These are phyloP conservation scores for Sebastolobus alascanus DNA, from an alignment of 2,797 vertebrate species.

Conservation along the genomic window DNA sequence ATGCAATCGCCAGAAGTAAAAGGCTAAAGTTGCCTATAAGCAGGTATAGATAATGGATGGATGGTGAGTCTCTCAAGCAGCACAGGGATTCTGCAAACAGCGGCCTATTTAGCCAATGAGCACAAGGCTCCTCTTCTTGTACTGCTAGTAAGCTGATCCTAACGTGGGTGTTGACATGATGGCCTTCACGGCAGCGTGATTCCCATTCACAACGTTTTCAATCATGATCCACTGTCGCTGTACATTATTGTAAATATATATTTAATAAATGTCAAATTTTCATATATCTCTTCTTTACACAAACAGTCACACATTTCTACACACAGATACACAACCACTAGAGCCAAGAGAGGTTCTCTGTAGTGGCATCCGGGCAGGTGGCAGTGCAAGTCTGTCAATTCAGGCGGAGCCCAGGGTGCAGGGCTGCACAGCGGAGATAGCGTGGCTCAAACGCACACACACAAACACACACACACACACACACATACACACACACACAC, in stretches of 20 bases:
- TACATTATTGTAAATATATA: neutral
- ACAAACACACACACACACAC: constrained; percentile 13
- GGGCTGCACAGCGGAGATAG: constrained; percentile 71
- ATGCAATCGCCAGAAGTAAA: no score
- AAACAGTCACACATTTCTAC: constrained; percentile 7
- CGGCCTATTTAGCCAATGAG: neutral
- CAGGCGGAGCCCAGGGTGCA: constrained; percentile 51
- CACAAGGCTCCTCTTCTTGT: neutral
- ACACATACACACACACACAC: neutral
- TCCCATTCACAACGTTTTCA: neutral
- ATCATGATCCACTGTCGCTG: neutral
- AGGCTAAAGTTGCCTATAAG: neutral
- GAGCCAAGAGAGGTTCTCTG: constrained; percentile 31
- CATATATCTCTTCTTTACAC: neutral
- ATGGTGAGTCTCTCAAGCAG: neutral
- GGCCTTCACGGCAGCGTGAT: neutral
- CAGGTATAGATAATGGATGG: constrained; percentile 9
- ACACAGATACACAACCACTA: constrained; percentile 21
- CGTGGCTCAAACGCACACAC: neutral
- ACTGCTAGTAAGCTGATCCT: neutral
- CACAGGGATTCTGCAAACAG: neutral
- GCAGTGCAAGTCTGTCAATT: constrained; percentile 57
- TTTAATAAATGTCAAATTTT: neutral
- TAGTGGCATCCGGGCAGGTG: constrained; percentile 39
- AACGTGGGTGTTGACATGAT: neutral